Percentiles rank a stretch among this genome's conserved stretches.
Evolutionary conservation across 35 echinoderm and acorn worm genomes (phyloP).

Genomic region (Heliocidaris tuberculata): DNA sequence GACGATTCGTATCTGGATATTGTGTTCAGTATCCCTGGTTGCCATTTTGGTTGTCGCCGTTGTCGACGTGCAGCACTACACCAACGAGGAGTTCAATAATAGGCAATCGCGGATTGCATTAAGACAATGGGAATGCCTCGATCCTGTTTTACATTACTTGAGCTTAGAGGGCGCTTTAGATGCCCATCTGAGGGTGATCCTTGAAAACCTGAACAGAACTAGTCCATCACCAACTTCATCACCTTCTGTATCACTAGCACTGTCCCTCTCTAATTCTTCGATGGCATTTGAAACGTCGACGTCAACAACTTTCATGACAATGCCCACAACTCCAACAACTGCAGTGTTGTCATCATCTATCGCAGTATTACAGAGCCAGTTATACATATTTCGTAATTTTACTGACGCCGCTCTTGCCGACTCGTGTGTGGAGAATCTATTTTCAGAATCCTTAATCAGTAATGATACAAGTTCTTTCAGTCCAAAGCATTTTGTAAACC

Average conservation of each 20-base stretch:
- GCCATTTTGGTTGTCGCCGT: slow-evolving; percentile 43
- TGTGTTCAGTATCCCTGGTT: slow-evolving; percentile 47
- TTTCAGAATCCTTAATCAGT: not conserved
- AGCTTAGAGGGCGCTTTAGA: slow-evolving; percentile 46
- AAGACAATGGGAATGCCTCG: not conserved
- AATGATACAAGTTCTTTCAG: not conserved
- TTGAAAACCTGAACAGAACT: slow-evolving; percentile 14
- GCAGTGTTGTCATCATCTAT: not conserved
- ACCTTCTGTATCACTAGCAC: not conserved
- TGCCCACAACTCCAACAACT: not conserved
- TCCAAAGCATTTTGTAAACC: not conserved
- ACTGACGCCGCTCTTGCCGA: not conserved
- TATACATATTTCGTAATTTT: not conserved
- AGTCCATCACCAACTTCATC: not conserved
- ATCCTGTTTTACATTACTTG: slow-evolving; percentile 20
- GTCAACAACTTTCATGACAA: not conserved
- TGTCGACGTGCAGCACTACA: slow-evolving; percentile 62
- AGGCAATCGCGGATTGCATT: slow-evolving; percentile 16
- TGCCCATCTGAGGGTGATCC: not conserved
- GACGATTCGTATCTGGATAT: slow-evolving; percentile 49
- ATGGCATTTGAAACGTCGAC: not conserved
- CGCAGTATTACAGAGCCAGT: not conserved
- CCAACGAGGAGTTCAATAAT: slow-evolving; percentile 39
- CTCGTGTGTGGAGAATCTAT: not conserved
- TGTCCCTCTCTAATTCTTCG: not conserved